These are phyloP conservation scores for Tarsius wallacei DNA, from an alignment of 2,797 vertebrate species.

Conservation along the genomic window DNA sequence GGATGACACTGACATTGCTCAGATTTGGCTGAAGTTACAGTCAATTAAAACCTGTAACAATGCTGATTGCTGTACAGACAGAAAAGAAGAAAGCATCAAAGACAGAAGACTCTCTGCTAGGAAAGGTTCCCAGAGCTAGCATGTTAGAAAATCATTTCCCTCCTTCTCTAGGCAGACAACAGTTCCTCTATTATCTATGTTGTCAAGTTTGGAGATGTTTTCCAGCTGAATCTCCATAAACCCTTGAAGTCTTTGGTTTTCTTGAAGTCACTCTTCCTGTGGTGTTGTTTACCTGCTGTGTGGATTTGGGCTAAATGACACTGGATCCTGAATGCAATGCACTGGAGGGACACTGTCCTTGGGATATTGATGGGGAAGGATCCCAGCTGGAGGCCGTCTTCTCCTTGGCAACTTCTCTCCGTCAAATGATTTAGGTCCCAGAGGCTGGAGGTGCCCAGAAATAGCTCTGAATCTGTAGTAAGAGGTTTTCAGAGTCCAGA, in stretches of 20 bases:
- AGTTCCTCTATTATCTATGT: background rate
- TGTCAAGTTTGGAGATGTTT: background rate
- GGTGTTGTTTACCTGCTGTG: background rate
- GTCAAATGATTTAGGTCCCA: slow-evolving; percentile 23
- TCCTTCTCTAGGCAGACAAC: background rate
- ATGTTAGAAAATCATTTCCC: background rate
- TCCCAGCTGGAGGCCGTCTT: background rate
- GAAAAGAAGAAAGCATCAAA: slow-evolving; percentile 46
- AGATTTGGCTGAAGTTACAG: background rate
- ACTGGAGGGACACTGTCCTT: background rate
- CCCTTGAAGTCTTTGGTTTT: background rate
- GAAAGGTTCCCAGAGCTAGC: background rate
- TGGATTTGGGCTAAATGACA: background rate
- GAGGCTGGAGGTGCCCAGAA: background rate
- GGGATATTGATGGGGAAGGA: background rate
- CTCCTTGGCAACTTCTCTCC: background rate
- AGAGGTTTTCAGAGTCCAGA: background rate
- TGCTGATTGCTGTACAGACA: background rate
- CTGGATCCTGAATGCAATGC: background rate
- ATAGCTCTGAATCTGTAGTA: background rate
- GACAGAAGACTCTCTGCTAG: background rate
- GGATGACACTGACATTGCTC: slow-evolving; percentile 9
- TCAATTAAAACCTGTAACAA: background rate
- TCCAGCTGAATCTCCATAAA: background rate
- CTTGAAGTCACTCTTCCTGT: background rate